These are phyloP conservation scores for Virgularia gustaviana DNA, from an alignment of 92 coral and sea anemone species.

Conservation along the genomic window DNA sequence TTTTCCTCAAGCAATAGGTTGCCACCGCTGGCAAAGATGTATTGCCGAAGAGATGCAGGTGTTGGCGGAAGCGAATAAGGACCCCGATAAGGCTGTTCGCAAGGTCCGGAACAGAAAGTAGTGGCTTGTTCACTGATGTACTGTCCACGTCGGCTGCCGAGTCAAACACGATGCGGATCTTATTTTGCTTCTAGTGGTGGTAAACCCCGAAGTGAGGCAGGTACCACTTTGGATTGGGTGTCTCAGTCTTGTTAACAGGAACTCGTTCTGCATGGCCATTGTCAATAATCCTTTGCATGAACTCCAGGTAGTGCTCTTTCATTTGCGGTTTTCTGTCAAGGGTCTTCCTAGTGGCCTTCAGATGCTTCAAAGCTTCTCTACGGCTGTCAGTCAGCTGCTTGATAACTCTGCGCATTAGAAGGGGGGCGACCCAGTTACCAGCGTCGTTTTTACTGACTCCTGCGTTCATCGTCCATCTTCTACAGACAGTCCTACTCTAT, in stretches of 20 bases:
- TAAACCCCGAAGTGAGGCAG: constrained; percentile 44
- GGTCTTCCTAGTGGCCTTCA: constrained; percentile 17
- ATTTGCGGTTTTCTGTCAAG: constrained; percentile 39
- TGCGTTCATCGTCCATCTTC: constrained; percentile 24
- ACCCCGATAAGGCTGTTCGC: constrained; percentile 49
- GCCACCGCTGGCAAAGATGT: too few relatives aligned
- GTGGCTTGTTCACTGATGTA: constrained; percentile 38
- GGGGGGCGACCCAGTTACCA: constrained; percentile 53
- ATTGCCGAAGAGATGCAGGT: too few relatives aligned
- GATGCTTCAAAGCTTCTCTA: constrained; percentile 33
- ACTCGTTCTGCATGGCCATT: constrained; percentile 41
- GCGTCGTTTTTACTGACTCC: constrained; percentile 27
- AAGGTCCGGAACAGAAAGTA: constrained; percentile 39
- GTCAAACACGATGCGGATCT: constrained; percentile 55
- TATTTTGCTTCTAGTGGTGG: constrained; percentile 40
- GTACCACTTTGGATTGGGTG: constrained; percentile 34
- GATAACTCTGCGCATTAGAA: constrained; percentile 24
- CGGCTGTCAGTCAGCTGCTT: constrained; percentile 32
- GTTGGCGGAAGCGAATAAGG: constrained; percentile 43
- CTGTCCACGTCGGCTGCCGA: constrained; percentile 45
- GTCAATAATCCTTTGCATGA: constrained; percentile 54
- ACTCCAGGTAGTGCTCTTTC: constrained; percentile 43
- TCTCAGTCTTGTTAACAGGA: constrained; percentile 7
- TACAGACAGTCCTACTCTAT: constrained; percentile 11
- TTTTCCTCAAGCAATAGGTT: neutral